Conservation (phyloP, 2,797 vertebrate species). For the Acrossocheilus wenchowensis region DNA sequence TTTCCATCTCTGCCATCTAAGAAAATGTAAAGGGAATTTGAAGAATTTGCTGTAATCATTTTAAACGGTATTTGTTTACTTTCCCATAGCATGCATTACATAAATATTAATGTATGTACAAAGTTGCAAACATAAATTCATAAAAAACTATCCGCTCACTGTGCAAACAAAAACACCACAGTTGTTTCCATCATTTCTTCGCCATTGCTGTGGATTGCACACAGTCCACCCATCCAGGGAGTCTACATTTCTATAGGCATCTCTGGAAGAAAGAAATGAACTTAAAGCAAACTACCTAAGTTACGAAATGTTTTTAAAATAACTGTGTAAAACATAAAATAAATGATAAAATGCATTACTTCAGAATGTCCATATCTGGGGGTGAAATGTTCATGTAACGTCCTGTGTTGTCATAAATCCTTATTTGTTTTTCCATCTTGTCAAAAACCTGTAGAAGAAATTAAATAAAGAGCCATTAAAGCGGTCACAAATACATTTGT, state of each 20-base stretch:
- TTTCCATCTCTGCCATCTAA: slow-evolving; percentile 5
- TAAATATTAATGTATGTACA: not conserved
- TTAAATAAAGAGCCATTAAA: not conserved
- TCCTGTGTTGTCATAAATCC: not conserved
- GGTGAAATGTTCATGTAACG: not conserved
- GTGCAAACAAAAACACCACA: slow-evolving; percentile 28
- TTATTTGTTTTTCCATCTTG: not conserved
- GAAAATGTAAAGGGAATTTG: not conserved
- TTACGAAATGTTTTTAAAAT: not conserved
- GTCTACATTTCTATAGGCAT: slow-evolving; percentile 3
- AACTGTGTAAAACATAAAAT: not conserved
- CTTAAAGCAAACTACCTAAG: not conserved
- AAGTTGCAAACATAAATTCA: not conserved
- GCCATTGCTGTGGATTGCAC: not conserved
- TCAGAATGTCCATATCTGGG: not conserved
- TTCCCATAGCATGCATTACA: not conserved
- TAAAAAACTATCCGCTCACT: not conserved
- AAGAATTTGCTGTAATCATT: not conserved
- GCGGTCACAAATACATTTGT: not conserved
- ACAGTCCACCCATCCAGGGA: not conserved
- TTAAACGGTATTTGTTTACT: not conserved
- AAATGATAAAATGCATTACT: not conserved
- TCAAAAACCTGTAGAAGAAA: slow-evolving; percentile 27
- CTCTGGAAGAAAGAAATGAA: not conserved
- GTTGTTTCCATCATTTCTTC: not conserved